Conservation (phyloP, 2,113 vertebrate genomes). For the Elaphurus davidianus region DNA sequence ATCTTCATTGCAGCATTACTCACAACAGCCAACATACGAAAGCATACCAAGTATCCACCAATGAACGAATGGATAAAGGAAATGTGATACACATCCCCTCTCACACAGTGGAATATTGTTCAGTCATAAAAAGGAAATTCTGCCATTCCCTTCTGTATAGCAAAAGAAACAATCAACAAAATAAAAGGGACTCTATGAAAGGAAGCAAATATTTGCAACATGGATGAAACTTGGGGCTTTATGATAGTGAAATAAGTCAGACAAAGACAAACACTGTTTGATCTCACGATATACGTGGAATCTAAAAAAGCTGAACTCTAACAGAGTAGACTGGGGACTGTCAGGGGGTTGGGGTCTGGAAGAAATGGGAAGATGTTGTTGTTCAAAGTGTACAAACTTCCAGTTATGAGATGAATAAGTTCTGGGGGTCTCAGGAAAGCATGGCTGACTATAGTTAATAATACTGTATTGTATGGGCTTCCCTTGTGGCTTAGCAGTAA, state of each 20-base stretch:
- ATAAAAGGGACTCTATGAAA: neutral
- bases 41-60: neutral
- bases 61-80: neutral
- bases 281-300: neutral
- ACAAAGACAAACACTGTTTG: neutral
- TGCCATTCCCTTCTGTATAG: neutral
- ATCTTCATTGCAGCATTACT: neutral
- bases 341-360: neutral
- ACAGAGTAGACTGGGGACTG: neutral
- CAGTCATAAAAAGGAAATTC: neutral
- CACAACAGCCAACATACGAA: neutral
- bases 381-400: neutral
- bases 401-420: neutral
- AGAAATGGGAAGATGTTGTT: neutral
- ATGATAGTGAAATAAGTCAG: neutral
- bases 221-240: neutral
- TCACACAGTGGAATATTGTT: neutral
- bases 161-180: neutral
- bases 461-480: neutral
- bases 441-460: neutral
- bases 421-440: neutral
- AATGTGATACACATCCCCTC: neutral
- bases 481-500: neutral
- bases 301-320: neutral
- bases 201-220: neutral